Evolutionary conservation across 1,140 invertebrate genomes (phyloP).

Genomic region (Meloidogyne hapla): DNA sequence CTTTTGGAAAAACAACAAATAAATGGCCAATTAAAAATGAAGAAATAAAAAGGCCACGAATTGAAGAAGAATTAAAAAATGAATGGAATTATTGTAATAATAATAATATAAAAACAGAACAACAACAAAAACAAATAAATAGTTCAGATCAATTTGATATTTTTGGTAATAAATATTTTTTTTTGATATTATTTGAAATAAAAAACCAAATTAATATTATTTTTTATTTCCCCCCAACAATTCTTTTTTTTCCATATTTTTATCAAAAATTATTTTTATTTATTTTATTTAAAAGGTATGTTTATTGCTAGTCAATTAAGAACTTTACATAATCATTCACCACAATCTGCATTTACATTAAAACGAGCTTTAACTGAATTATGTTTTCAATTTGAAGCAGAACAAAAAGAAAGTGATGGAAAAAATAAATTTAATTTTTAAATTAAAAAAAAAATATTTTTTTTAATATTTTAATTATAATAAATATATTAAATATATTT

Average conservation of each 20-base stretch:
- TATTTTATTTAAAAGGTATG: slow-evolving; percentile 10
- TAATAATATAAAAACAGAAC: not conserved
- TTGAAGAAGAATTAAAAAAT: not conserved
- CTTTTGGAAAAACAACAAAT: not conserved
- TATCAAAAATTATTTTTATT: not conserved
- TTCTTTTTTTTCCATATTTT: too few species aligned
- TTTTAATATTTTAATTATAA: too few species aligned
- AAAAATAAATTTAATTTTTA: not conserved
- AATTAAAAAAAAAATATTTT: not conserved
- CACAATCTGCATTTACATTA: slow-evolving; percentile 19
- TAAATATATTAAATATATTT: too few species aligned
- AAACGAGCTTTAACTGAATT: slow-evolving; percentile 25
- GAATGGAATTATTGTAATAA: not conserved
- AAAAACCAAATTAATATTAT: too few species aligned
- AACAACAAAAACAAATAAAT: slow-evolving; percentile 4
- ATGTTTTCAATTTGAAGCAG: slow-evolving; percentile 28
- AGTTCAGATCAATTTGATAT: slow-evolving; percentile 21
- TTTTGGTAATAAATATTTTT: slow-evolving; percentile 13
- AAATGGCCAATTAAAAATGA: not conserved
- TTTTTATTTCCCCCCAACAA: too few species aligned
- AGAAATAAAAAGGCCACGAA: not conserved
- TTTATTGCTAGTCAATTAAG: slow-evolving; percentile 25
- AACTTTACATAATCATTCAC: slow-evolving; percentile 9
- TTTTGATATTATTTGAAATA: not conserved
- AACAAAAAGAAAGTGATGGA: not conserved